Percentiles rank a stretch among this genome's conserved stretches.
These are phyloP conservation scores for Tachysurus fulvidraco DNA, from an alignment of 2,113 vertebrate species.

Conservation along the genomic window DNA sequence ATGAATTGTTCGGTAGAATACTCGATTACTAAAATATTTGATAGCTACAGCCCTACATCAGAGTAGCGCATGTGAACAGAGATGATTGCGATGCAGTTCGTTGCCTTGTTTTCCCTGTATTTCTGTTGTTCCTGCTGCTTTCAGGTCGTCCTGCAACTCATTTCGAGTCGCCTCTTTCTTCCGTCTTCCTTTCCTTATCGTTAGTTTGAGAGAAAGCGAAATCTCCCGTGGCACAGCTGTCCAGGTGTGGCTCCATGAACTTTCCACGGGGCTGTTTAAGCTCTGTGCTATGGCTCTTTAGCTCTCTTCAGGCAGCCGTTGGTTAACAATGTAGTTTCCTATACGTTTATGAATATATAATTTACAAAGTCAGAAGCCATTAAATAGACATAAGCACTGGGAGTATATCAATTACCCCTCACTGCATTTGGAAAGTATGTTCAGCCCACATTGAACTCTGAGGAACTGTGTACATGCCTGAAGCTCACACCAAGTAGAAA, in stretches of 20 bases:
- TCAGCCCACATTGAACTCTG: background rate
- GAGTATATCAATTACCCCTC: background rate
- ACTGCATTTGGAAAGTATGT: background rate
- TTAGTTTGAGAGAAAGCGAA: background rate
- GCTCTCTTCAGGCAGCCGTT: background rate
- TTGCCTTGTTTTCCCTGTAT: background rate
- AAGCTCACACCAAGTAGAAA: background rate
- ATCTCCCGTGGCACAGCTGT: background rate
- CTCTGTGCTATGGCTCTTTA: background rate
- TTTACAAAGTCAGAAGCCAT: background rate
- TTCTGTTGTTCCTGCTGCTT: background rate
- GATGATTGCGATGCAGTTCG: background rate
- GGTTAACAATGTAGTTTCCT: background rate
- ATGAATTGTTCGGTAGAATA: too few relatives aligned
- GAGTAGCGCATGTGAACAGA: background rate
- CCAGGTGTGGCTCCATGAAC: background rate
- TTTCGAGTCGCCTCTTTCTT: background rate
- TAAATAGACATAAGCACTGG: background rate
- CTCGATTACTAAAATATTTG: too few relatives aligned
- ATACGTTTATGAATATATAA: too few relatives aligned
- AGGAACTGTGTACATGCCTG: background rate
- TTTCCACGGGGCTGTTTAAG: background rate
- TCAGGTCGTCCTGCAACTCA: background rate
- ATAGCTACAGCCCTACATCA: too few relatives aligned
- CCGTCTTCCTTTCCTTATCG: background rate